phyloP scores from a whole-genome alignment of 2,888 invertebrate genomes.

The Cheilosia vulpina region DNA sequence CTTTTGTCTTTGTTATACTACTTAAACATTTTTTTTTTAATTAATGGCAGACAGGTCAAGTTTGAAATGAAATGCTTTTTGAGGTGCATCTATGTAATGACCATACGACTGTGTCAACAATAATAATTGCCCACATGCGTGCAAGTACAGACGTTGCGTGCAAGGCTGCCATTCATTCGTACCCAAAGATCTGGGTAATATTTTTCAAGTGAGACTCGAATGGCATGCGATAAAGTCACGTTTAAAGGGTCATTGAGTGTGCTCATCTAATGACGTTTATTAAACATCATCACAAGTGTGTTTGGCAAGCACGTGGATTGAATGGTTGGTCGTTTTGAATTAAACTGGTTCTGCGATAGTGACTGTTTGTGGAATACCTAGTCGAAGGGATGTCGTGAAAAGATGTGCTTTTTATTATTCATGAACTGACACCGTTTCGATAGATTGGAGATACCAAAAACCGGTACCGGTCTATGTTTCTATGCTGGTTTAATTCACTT shows the following conservation, averaged over 20 bases:
- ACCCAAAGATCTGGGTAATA: constrained; percentile 5
- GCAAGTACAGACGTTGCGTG: constrained; percentile 38
- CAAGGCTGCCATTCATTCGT: constrained; percentile 9
- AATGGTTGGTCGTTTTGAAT: neutral
- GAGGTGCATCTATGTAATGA: neutral
- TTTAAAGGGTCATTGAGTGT: constrained; percentile 13
- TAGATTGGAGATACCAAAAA: too few relatives aligned
- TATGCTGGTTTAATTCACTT: too few relatives aligned
- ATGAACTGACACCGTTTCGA: too few relatives aligned
- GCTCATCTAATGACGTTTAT: neutral
- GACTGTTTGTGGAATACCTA: neutral
- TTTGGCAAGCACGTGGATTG: constrained; percentile 29
- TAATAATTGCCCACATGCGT: constrained; percentile 36
- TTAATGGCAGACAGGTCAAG: too few relatives aligned
- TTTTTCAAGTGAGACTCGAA: constrained; percentile 3
- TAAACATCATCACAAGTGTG: constrained; percentile 2
- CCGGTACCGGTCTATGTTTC: too few relatives aligned
- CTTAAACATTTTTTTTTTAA: too few relatives aligned
- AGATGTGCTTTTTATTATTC: neutral
- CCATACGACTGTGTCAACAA: constrained; percentile 17
- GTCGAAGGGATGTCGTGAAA: neutral
- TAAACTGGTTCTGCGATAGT: constrained; percentile 6
- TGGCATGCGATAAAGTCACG: constrained; percentile 26
- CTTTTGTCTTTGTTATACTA: too few relatives aligned
- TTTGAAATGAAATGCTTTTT: too few relatives aligned